phyloP scores from a whole-genome alignment of 2,888 invertebrate genomes.

The Drosophila eohydei region DNA sequence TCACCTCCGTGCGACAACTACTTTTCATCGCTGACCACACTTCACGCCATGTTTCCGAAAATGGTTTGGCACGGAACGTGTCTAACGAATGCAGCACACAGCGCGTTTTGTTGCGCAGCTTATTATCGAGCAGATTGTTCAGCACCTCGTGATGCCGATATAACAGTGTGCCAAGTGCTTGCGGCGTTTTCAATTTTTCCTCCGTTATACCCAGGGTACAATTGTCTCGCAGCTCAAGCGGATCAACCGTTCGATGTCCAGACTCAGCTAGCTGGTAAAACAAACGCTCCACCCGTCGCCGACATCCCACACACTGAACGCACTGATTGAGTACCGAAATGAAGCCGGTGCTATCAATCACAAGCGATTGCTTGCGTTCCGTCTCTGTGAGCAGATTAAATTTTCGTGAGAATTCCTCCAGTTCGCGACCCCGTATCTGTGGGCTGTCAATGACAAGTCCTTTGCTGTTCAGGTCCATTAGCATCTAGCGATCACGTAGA shows the following conservation, averaged over 20 bases:
- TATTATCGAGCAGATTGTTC: slow-evolving; percentile 91
- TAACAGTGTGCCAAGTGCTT: slow-evolving; percentile 92
- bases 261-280: slow-evolving; percentile 94
- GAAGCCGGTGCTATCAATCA: slow-evolving; percentile 93
- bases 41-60: slow-evolving; percentile 91
- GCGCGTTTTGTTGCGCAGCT: slow-evolving; percentile 94
- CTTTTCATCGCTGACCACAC: slow-evolving; percentile 94
- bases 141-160: slow-evolving; percentile 94
- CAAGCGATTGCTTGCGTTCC: slow-evolving; percentile 92
- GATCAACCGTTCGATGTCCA: slow-evolving; percentile 94
- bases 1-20: slow-evolving; percentile 92
- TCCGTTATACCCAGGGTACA: slow-evolving; percentile 92
- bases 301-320: slow-evolving; percentile 97
- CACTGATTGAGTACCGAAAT: slow-evolving; percentile 94
- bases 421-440: slow-evolving; percentile 91
- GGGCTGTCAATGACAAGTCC: slow-evolving; percentile 94
- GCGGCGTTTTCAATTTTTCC: slow-evolving; percentile 91
- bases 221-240: slow-evolving; percentile 89
- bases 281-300: slow-evolving; percentile 95
- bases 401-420: slow-evolving; percentile 94
- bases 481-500: slow-evolving; percentile 88
- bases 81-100: slow-evolving; percentile 96
- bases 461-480: slow-evolving; percentile 95
- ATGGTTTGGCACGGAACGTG: slow-evolving; percentile 91
- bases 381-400: slow-evolving; percentile 91